These are phyloP conservation scores for Limnodromus scolopaceus DNA, from an alignment of 2,797 vertebrate genomes.

Conservation along the genomic window DNA sequence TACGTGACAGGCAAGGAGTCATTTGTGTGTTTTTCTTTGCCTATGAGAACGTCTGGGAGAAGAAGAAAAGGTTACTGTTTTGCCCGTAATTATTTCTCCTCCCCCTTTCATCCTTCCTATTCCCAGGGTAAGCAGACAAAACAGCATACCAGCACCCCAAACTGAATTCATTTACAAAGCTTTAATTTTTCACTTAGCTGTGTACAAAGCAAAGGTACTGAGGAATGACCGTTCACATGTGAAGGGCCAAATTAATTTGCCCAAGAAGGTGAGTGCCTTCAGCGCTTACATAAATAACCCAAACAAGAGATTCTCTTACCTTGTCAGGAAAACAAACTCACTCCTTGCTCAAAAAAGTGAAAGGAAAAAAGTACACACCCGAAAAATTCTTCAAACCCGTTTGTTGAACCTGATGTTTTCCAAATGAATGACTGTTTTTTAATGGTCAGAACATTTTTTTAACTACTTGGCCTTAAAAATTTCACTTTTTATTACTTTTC, in stretches of 20 bases:
- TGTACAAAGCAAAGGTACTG: slow-evolving; percentile 35
- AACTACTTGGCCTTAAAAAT: neutral
- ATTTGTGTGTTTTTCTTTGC: slow-evolving; percentile 55
- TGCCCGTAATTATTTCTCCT: slow-evolving; percentile 40
- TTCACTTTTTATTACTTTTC: neutral
- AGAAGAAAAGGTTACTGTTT: slow-evolving; percentile 70
- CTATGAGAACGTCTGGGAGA: slow-evolving; percentile 39
- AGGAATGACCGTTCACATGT: slow-evolving; percentile 17
- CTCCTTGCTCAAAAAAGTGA: neutral
- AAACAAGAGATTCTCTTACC: neutral
- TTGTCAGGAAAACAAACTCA: neutral
- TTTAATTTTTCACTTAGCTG: slow-evolving; percentile 62
- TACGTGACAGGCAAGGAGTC: slow-evolving; percentile 45
- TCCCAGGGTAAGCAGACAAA: slow-evolving; percentile 26
- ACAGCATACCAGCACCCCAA: neutral
- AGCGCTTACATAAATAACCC: neutral
- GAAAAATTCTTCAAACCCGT: neutral
- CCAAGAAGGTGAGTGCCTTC: neutral
- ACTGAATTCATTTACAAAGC: slow-evolving; percentile 36
- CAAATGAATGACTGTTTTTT: neutral
- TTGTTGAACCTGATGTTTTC: neutral
- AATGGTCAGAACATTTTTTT: neutral
- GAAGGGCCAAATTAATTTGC: slow-evolving; percentile 42
- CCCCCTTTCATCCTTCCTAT: neutral
- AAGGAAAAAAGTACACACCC: neutral